Base-by-base conservation (phyloP, 2,888 invertebrate species). In the Amphiduros pacificus region DNA sequence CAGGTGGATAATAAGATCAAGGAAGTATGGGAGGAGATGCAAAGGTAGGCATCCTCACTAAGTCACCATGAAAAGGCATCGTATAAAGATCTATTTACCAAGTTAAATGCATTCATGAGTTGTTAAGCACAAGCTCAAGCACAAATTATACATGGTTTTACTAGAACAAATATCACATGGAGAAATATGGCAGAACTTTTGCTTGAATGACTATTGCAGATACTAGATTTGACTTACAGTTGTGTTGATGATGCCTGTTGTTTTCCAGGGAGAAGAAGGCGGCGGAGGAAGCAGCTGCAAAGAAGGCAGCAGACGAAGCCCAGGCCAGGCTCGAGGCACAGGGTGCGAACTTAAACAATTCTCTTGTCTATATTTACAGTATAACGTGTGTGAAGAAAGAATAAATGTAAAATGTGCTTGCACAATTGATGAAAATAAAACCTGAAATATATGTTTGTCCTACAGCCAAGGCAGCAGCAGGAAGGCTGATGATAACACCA, bases 11-110 rank as follows among this genome's bases (percentile, higher is more conserved):
- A 90, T 2, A 87, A 90, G 59, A 78, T 94, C 0, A 87, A 88
- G 48, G 89, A 89, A 66, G 87, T 93, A 83, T 91, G 90, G 87
- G 83, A 86, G 14, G 86, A 87, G 65, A 89, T 93, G 11, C 91
- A 93, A 71, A 87, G 88, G 73, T 85, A 73, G 75, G 84, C 77
- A 36, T 32, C 36, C 9, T 36, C 11, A 36, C 17, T 11, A 36
- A 36, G 17, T 17, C 36, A n/a, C n/a, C n/a, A n/a, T n/a, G n/a
- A n/a, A n/a, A n/a, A n/a, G n/a, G n/a, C n/a, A n/a, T n/a, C n/a
- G n/a, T n/a, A n/a, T n/a, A n/a, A n/a, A n/a, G n/a, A n/a, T n/a
- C n/a, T n/a, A n/a, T n/a, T n/a, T n/a, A n/a, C n/a, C n/a, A n/a
- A n/a, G n/a, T n/a, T n/a, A n/a, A n/a, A n/a, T n/a, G n/a, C n/a